Percentiles rank a stretch among this genome's conserved stretches.
phyloP scores from a whole-genome alignment of 1,140 invertebrate genomes.

The Brachionus asplanchnoidis region DNA sequence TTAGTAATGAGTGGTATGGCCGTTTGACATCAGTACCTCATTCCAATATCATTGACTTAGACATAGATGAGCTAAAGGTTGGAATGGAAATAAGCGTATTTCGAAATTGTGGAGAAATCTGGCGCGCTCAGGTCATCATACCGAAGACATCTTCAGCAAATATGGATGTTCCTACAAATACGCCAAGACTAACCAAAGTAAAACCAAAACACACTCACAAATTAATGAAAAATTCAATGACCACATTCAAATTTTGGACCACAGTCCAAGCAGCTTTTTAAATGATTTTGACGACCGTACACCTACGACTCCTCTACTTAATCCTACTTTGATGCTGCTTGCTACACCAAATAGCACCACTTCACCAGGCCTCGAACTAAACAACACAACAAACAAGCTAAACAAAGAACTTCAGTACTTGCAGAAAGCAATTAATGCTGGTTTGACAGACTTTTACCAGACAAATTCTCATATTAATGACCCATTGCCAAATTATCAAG shows the following conservation, averaged over 20 bases:
- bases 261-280: neutral
- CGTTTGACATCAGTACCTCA: conserved; percentile 33
- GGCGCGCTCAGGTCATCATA: conserved; percentile 36
- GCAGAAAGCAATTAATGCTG: conserved; percentile 28
- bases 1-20: conserved; percentile 35
- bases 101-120: conserved; percentile 30
- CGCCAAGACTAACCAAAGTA: neutral
- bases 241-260: neutral
- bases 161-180: conserved; percentile 7
- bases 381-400: neutral
- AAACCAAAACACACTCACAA: neutral
- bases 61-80: conserved; percentile 25
- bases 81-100: conserved; percentile 36
- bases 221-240: neutral
- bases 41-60: conserved; percentile 29
- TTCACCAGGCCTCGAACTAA: neutral
- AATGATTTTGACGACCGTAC: conserved; percentile 6
- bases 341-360: neutral
- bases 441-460: conserved; percentile 23
- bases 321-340: neutral
- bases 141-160: conserved; percentile 2
- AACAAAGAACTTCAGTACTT: conserved; percentile 18
- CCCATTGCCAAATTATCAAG: neutral
- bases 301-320: neutral
- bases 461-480: neutral